phyloP scores from a whole-genome alignment of 92 coral and sea anemone genomes.

The Hydrozoanthus gracilis region DNA sequence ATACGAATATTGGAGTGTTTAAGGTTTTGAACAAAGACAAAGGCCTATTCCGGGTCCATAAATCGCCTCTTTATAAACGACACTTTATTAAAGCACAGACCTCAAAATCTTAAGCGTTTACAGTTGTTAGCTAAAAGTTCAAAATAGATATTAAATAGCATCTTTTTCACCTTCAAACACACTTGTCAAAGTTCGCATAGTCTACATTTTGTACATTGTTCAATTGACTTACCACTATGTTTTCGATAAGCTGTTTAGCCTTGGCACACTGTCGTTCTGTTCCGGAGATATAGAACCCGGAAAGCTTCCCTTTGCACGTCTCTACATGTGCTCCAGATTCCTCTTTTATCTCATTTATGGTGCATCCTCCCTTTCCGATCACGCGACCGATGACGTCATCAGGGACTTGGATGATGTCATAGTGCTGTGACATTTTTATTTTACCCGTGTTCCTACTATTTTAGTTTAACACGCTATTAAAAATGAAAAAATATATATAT shows the following conservation, averaged over 20 bases:
- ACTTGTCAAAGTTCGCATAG: too few species aligned
- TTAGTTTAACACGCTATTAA: not conserved
- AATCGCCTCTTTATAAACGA: too few species aligned
- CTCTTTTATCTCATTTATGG: not conserved
- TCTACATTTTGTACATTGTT: not conserved
- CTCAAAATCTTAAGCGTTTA: too few species aligned
- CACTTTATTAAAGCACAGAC: too few species aligned
- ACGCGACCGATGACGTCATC: constrained; percentile 37
- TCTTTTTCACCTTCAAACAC: too few species aligned
- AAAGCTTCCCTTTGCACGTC: not conserved
- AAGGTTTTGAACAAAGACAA: too few species aligned
- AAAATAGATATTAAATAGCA: too few species aligned
- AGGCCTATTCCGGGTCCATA: too few species aligned
- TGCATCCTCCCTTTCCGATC: constrained; percentile 30
- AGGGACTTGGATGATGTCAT: constrained; percentile 29
- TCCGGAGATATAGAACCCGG: constrained; percentile 24
- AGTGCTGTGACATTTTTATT: not conserved
- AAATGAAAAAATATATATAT: not conserved
- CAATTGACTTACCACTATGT: constrained; percentile 8
- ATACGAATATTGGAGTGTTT: too few species aligned
- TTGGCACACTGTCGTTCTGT: not conserved
- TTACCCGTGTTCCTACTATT: too few species aligned
- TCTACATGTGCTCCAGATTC: constrained; percentile 22
- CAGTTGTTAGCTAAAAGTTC: too few species aligned
- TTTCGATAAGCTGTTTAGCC: not conserved